These are phyloP conservation scores for Ctenopoma multispine DNA, from an alignment of 2,797 vertebrate genomes.

Conservation along the genomic window DNA sequence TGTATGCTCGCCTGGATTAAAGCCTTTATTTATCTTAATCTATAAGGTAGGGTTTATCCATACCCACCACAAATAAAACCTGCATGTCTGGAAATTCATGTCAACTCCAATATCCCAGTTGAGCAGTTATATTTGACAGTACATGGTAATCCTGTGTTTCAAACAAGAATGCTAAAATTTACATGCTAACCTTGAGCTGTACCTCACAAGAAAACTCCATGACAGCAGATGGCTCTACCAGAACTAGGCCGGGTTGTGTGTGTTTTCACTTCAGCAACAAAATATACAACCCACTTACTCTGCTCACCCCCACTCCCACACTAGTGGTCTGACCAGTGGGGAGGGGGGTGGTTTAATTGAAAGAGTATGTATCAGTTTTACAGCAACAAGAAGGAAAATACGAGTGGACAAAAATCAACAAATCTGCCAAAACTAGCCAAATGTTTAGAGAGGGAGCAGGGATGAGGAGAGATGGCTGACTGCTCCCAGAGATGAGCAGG, in stretches of 20 bases:
- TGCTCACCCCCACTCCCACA: conserved; percentile 74
- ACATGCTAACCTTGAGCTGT: conserved; percentile 67
- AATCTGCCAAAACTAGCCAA: conserved; percentile 84
- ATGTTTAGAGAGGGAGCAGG: conserved; percentile 83
- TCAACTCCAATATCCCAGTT: conserved; percentile 44
- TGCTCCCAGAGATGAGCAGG: conserved; percentile 81
- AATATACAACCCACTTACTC: conserved; percentile 85
- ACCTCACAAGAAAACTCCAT: conserved; percentile 63
- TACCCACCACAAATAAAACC: conserved; percentile 34
- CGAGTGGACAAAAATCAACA: conserved; percentile 82
- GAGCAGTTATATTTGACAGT: conserved; percentile 41
- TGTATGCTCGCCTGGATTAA: conserved; percentile 23
- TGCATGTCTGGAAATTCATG: conserved; percentile 20
- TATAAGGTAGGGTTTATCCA: conserved; percentile 29
- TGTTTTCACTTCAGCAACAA: conserved; percentile 84
- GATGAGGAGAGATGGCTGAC: conserved; percentile 76
- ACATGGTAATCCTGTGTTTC: conserved; percentile 51
- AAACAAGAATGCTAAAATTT: conserved; percentile 42
- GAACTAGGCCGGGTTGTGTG: conserved; percentile 76
- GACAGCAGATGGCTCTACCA: conserved; percentile 78
- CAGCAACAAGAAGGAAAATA: conserved; percentile 82
- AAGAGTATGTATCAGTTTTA: conserved; percentile 85
- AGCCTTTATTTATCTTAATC: conserved; percentile 44
- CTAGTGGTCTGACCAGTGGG: conserved; percentile 58
- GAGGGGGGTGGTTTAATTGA: conserved; percentile 72